A percentile compares a stretch with the other conserved stretches of the same genome.
Evolutionary conservation across 1,140 invertebrate genomes (phyloP).

Genomic region (Drosophila athabasca): DNA sequence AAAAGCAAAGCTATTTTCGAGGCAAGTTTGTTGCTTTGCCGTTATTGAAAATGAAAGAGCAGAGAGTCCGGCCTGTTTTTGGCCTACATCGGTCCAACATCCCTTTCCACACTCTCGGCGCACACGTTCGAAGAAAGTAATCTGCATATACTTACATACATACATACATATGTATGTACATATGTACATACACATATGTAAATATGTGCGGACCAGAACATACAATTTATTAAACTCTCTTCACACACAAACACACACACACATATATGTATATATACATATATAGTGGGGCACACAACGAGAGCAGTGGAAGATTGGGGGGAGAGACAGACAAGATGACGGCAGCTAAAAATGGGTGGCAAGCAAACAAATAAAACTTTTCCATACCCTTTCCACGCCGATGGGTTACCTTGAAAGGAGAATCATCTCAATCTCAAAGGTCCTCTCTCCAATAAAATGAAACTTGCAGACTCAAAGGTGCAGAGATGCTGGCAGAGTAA

Average conservation of each 20-base stretch:
- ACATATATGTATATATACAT: neutral
- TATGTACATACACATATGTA: too few species aligned
- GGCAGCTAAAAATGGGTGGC: conserved; percentile 18
- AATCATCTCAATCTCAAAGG: conserved; percentile 5
- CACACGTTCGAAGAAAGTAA: conserved; percentile 29
- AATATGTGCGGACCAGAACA: too few species aligned
- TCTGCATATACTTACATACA: conserved; percentile 51
- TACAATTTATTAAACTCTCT: neutral
- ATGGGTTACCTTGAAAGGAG: neutral
- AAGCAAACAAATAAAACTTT: conserved; percentile 49
- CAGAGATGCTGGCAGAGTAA: too few species aligned
- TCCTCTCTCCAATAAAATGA: neutral
- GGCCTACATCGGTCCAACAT: conserved; percentile 4
- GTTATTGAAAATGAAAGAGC: conserved; percentile 64
- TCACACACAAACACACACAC: conserved; percentile 14
- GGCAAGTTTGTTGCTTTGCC: conserved; percentile 63
- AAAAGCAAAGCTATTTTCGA: conserved; percentile 30
- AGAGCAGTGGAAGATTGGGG: too few species aligned
- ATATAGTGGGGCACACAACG: too few species aligned
- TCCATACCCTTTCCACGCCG: conserved; percentile 19
- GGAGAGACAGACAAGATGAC: neutral
- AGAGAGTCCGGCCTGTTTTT: conserved; percentile 1
- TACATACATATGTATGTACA: neutral
- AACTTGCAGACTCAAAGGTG: neutral
- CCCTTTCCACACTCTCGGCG: conserved; percentile 8